Evolutionary conservation across 2,797 vertebrate species (phyloP), one percentile per base, ranked within the genome.

Genomic region (Mastacembelus armatus): DNA sequence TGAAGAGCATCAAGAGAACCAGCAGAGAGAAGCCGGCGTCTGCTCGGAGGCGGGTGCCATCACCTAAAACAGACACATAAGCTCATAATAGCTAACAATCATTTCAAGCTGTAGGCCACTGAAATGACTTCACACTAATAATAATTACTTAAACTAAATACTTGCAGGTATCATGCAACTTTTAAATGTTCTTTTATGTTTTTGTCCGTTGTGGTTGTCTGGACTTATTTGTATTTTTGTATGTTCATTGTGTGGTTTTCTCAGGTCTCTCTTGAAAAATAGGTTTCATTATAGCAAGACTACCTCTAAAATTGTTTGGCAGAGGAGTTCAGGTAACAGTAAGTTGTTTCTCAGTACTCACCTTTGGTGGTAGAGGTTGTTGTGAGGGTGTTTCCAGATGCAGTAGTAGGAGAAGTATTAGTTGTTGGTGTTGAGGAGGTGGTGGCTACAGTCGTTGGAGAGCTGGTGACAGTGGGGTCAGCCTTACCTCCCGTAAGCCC

Each of bases 401-500:
- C 14, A 2, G 57, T 19, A 0, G 11, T 7, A 5, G 5, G 26
- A 6, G 29, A 0, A 15, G 26, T 0, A 3, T 22, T 15, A 2
- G 66, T 6, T 5, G 21, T 0, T 1, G 22, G 8, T 18, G 10
- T 7, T 0, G 63, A 1, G 3, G 0, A 6, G 1, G 38, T 10
- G 21, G 1, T 7, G 2, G 27, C 42, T 10, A 39, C 2, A 4
- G 27, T 4, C 2, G 3, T 10, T 6, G 4, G 4, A 6, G 16
- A 0, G 38, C 1, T 0, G 5, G 66, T 12, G 18, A 21, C 11
- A 10, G 26, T 1, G 2, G 78, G 0, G 49, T 35, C 19, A 1
- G 3, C 38, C n/a, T 0, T 67, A 22, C 92, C 92, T 7, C 92
- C 92, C 0, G 0, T 5, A 0, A 95, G 30, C 0, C 26, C 78